phyloP scores from a whole-genome alignment of 64 coral and sea anemone genomes.

The Cladopsammia gracilis region DNA sequence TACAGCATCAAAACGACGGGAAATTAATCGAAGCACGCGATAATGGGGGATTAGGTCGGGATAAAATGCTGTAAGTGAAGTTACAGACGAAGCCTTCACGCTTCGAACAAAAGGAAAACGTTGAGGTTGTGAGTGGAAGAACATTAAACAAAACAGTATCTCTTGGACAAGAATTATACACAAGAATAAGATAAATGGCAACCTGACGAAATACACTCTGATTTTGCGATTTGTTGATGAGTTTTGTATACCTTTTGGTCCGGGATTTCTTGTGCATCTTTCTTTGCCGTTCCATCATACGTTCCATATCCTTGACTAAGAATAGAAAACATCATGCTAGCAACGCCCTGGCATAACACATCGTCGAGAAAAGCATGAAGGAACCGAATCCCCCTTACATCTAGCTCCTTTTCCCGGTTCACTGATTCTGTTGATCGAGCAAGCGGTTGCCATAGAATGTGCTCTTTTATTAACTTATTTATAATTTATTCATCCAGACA shows the following conservation, averaged over 20 bases:
- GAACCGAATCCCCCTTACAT: background rate
- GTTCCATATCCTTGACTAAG: slow-evolving; percentile 77
- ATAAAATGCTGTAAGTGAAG: background rate
- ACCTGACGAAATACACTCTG: background rate
- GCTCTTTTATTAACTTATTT: slow-evolving; percentile 15
- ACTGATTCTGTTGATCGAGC: slow-evolving; percentile 4
- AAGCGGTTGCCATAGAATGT: slow-evolving; percentile 48
- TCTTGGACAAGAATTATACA: background rate
- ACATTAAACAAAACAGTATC: background rate
- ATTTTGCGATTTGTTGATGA: background rate
- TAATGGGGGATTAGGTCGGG: background rate
- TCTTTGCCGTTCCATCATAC: slow-evolving; percentile 70
- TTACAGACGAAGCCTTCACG: background rate
- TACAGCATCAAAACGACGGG: background rate
- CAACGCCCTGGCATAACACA: background rate
- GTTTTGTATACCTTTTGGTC: background rate
- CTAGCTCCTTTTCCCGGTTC: background rate
- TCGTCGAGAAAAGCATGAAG: background rate
- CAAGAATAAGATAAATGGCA: background rate
- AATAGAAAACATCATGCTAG: slow-evolving; percentile 42
- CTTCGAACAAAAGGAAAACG: background rate
- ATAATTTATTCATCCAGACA: slow-evolving; percentile 39
- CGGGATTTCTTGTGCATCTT: slow-evolving; percentile 44
- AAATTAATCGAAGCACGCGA: background rate
- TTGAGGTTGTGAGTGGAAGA: background rate